phyloP scores from a whole-genome alignment of 2,797 vertebrate species.

The Pseudocheirus occidentalis region DNA sequence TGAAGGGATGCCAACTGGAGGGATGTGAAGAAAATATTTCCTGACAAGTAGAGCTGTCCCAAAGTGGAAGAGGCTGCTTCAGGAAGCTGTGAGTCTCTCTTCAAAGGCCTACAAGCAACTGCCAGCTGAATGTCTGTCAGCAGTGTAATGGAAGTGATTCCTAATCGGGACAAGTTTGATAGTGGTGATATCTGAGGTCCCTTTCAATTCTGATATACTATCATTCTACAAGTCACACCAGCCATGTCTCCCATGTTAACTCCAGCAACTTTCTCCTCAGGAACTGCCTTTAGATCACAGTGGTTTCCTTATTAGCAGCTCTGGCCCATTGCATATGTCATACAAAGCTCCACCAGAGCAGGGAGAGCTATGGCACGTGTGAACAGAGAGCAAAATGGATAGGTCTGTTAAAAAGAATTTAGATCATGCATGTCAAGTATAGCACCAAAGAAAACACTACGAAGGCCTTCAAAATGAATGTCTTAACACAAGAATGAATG shows the following conservation, averaged over 20 bases:
- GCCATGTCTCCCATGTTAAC: slow-evolving; percentile 32
- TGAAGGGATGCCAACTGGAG: not conserved
- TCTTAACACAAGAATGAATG: slow-evolving; percentile 32
- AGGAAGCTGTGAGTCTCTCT: not conserved
- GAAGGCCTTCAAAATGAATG: slow-evolving; percentile 59
- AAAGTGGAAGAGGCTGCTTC: not conserved
- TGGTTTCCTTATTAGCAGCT: not conserved
- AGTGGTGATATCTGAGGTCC: not conserved
- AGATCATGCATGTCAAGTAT: not conserved
- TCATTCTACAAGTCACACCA: not conserved
- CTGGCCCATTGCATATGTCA: not conserved
- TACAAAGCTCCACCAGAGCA: not conserved
- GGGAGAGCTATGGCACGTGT: not conserved
- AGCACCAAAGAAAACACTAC: slow-evolving; percentile 22
- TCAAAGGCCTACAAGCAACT: not conserved
- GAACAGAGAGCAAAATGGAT: not conserved
- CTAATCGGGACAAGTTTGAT: not conserved
- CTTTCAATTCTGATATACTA: not conserved
- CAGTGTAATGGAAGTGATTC: not conserved
- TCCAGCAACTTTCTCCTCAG: slow-evolving; percentile 23
- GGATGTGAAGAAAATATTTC: not conserved
- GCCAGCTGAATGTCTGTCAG: not conserved
- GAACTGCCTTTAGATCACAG: not conserved
- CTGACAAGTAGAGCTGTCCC: not conserved
- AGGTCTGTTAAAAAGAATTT: slow-evolving; percentile 2